Conservation (phyloP, 2,888 invertebrate species). For the Ophion costatus region DNA sequence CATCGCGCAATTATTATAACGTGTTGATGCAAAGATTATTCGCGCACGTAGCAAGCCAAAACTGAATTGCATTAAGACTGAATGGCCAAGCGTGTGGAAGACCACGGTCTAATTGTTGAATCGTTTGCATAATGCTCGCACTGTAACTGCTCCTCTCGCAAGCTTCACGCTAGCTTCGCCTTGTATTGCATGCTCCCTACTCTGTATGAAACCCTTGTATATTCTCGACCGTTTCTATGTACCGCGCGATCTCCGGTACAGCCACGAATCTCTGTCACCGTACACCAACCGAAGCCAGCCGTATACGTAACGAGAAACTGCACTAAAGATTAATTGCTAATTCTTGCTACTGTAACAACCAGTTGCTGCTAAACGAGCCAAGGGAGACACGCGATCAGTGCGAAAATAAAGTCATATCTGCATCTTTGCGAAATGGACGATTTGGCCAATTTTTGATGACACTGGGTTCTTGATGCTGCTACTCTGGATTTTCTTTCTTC, state of each 20-base stretch:
- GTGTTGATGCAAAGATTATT: constrained; percentile 75
- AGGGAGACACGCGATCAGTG: constrained; percentile 21
- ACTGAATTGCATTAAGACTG: constrained; percentile 74
- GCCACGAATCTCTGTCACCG: constrained; percentile 27
- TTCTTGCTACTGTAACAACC: constrained; percentile 77
- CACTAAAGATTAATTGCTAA: constrained; percentile 79
- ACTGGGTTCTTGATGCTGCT: background rate
- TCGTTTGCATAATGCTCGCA: constrained; percentile 81
- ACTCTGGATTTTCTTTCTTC: background rate
- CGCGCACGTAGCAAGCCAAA: constrained; percentile 56
- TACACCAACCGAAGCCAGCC: constrained; percentile 20
- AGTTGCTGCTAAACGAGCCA: constrained; percentile 74
- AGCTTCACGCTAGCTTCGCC: constrained; percentile 59
- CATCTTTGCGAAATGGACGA: background rate
- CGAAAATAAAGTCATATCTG: constrained; percentile 11
- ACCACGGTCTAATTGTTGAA: constrained; percentile 79
- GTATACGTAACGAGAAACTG: constrained; percentile 59
- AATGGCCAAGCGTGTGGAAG: constrained; percentile 74
- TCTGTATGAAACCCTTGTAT: constrained; percentile 53
- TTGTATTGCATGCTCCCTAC: constrained; percentile 60
- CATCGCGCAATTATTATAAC: constrained; percentile 57
- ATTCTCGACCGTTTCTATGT: constrained; percentile 58
- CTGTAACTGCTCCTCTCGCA: constrained; percentile 73
- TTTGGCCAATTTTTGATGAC: background rate
- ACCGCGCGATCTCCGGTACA: constrained; percentile 17